Evolutionary conservation across 1,140 invertebrate species (phyloP), one percentile per base, ranked within the genome.

Genomic region (Hyles euphorbiae): DNA sequence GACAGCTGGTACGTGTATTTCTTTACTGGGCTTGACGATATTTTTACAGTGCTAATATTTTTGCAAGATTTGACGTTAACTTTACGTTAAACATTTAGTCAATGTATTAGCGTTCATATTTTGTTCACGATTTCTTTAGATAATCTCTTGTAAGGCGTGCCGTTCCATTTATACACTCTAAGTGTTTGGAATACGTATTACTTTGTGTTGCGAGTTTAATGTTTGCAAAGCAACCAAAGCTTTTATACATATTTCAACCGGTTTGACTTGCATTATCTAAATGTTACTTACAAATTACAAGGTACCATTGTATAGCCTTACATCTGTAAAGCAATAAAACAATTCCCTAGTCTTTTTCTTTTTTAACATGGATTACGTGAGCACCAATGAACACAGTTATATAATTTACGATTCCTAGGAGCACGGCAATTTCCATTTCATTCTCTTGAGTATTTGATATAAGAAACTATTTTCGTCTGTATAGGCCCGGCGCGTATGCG

Each of bases 121-220:
- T 72, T 63, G 61, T 68, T 72, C 80, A 83, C 78, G 78, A 80
- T 77, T 71, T 68, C 68, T 73, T 75, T 74, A 53, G 61, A 62
- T 60, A 36, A 54, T 50, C 12, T 57, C 44, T 45, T 22, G 51
- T 53, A 56, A 55, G 47, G 32, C 43, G 34, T 62, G 53, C 55
- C 34, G 2, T 44, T 44, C 40, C 11, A 44, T 48, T 56, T 56
- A 48, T 40, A 40, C 8, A 8, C 22, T 40, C 4, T 40, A 5
- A 5, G 1, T 40, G 36, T 40, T 8, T 5, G 36, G 8, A 5
- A 40, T 40, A 40, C 36, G 36, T 5, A 40, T 40, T 40, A 5
- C 36, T 40, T 40, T 52, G 22, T 52, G 12, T 50, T 50, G n/a
- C 48, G 33, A 52, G 9, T 52, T 32, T 34, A 33, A 34, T 33